Conservation (phyloP, 2,888 invertebrate species). For the Drosophila planitibia region DNA sequence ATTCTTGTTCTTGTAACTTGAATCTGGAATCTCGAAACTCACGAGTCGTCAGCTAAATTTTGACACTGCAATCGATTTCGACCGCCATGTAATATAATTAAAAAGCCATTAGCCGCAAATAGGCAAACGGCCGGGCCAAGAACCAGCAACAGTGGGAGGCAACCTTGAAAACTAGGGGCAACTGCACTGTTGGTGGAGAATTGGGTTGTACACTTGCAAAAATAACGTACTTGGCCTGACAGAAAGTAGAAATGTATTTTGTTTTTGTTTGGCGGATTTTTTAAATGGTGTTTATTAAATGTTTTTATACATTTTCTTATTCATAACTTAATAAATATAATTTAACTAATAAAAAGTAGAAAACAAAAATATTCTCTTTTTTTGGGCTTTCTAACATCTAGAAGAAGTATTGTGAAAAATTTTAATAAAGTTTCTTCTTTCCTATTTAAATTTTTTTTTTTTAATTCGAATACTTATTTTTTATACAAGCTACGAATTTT, state of each 20-base stretch:
- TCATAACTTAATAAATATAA: background rate
- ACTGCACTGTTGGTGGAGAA: background rate
- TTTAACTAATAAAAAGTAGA: background rate
- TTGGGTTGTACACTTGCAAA: background rate
- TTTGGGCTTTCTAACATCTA: background rate
- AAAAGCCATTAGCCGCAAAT: conserved; percentile 75
- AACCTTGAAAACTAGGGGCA: conserved; percentile 68
- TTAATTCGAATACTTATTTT: background rate
- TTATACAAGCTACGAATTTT: background rate
- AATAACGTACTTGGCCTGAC: background rate
- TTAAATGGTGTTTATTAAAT: too few species aligned
- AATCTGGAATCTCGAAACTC: conserved; percentile 1
- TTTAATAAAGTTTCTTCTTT: background rate
- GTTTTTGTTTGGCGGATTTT: too few species aligned
- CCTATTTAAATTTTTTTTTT: background rate
- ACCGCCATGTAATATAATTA: conserved; percentile 76
- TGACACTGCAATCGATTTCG: conserved; percentile 55
- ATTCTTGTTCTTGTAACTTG: background rate
- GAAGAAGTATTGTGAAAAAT: background rate
- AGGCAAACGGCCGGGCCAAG: conserved; percentile 35
- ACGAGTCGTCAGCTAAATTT: conserved; percentile 33
- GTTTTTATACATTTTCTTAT: too few species aligned
- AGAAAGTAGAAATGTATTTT: background rate
- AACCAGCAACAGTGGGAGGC: background rate
- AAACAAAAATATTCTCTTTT: background rate